Conservation (phyloP, 2,888 invertebrate species). For the Ariolimax columbianus region DNA sequence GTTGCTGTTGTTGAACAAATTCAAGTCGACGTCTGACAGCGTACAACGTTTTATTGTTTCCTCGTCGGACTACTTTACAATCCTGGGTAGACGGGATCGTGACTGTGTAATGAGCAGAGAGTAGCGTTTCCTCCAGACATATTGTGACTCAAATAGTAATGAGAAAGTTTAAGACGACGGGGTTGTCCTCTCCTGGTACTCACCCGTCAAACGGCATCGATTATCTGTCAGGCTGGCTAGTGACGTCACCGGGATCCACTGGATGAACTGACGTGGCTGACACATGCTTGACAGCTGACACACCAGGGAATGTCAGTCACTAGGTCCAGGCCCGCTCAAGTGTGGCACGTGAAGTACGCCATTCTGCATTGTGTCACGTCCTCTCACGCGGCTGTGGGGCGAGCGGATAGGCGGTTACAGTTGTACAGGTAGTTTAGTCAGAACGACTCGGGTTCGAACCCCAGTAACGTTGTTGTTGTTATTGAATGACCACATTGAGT, state of each 20-base stretch:
- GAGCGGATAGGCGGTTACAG: no score
- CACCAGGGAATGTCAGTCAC: conserved; percentile 19
- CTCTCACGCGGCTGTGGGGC: neutral
- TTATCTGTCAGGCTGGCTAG: conserved; percentile 3
- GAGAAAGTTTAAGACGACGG: neutral
- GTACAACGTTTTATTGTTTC: no score
- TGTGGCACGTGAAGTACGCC: neutral
- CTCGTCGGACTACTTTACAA: no score
- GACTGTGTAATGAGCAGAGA: no score
- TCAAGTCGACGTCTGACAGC: no score
- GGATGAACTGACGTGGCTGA: conserved; percentile 14
- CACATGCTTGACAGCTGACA: conserved; percentile 32
- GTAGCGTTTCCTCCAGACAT: no score
- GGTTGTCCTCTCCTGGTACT: neutral
- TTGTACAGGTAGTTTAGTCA: no score
- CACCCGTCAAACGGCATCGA: conserved; percentile 23
- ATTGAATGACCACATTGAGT: no score
- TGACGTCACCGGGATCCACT: conserved; percentile 27
- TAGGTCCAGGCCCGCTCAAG: neutral
- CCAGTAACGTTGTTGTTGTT: no score
- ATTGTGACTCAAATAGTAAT: neutral
- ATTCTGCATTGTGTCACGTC: neutral
- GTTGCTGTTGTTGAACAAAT: no score
- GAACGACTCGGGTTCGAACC: no score
- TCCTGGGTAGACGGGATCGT: no score